A percentile compares a stretch with the other conserved stretches of the same genome.
These are phyloP conservation scores for Nipponacmea schrenckii DNA, from an alignment of 2,888 invertebrate species.

Conservation along the genomic window DNA sequence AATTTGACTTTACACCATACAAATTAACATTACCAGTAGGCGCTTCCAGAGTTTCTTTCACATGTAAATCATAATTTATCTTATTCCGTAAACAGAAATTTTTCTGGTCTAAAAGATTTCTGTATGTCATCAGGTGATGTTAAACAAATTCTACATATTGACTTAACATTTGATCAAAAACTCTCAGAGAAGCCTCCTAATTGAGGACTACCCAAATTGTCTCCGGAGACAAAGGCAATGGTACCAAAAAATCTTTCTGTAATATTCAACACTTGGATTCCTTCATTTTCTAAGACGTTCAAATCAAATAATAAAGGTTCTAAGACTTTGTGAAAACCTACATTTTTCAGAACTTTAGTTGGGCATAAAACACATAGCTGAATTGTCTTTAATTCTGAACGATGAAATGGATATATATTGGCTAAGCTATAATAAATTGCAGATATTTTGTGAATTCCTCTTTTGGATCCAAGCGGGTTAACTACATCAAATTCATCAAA, in stretches of 20 bases:
- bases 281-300: conserved; percentile 7
- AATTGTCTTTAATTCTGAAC: conserved; percentile 12
- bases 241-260: not conserved
- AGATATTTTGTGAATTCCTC: conserved; percentile 14
- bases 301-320: conserved; percentile 13
- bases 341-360: not conserved
- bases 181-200: conserved; percentile 11
- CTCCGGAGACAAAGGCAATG: conserved; percentile 4
- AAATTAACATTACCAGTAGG: not conserved
- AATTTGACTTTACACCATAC: conserved; percentile 13
- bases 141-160: conserved; percentile 18
- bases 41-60: not conserved
- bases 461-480: conserved; percentile 16
- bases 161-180: conserved; percentile 8
- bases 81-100: conserved; percentile 2
- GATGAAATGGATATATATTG: conserved; percentile 10
- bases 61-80: not conserved
- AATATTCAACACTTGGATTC: not conserved
- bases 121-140: conserved; percentile 10
- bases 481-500: too few species aligned
- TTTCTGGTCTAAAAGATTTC: not conserved
- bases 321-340: conserved; percentile 8
- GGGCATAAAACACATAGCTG: conserved; percentile 2
- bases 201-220: conserved; percentile 16
- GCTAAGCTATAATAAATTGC: conserved; percentile 15